Base-by-base conservation (phyloP, 2,888 invertebrate species). In the Dolichopus griseipennis region DNA sequence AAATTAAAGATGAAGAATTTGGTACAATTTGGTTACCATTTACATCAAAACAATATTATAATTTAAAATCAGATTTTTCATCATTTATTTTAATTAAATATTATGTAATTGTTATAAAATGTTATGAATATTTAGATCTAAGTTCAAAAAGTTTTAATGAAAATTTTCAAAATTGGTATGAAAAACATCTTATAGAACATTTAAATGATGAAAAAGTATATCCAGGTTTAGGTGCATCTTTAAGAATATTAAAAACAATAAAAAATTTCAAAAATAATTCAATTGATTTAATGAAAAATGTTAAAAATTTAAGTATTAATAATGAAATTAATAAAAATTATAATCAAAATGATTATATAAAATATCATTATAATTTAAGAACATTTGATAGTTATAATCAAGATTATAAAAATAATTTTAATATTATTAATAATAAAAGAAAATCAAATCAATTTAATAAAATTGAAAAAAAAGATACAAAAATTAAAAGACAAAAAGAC, bases 11-110 rank as follows among this genome's bases (percentile, higher is more conserved):
- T 66, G 64, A 65, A 1, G 69, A 72, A 27, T 71, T 81, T 15
- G 75, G 74, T 22, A 80, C 78, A 69, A 75, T 81, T 20, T 79
- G 77, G 75, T 43, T 81, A 62, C 81, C 81, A 2, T 80, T 80
- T 52, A 76, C 75, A 43, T 71, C 74, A 20, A 76, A 78, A 62
- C 76, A 73, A 15, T 76, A 74, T n/a, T 81, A 77, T 69, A 77
- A 80, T 70, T 70, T 81, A 0, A 74, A 74, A 43, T 76, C 78
- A 0, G 69, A 72, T 0, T 72, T 71, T n/a, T 75, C 79, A 0
- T 76, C 77, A 0, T 78, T 73, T 65, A 72, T 80, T 8, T 34
- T 81, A 9, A 70, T 79, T n/a, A 74, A 76, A 65, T 81, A 79
- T 67, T 81, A 73, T 65, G 76, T 76, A 52, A 71, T 75, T 0